Evolutionary conservation across 2,113 vertebrate species (phyloP).

Genomic region (Labeo catla): DNA sequence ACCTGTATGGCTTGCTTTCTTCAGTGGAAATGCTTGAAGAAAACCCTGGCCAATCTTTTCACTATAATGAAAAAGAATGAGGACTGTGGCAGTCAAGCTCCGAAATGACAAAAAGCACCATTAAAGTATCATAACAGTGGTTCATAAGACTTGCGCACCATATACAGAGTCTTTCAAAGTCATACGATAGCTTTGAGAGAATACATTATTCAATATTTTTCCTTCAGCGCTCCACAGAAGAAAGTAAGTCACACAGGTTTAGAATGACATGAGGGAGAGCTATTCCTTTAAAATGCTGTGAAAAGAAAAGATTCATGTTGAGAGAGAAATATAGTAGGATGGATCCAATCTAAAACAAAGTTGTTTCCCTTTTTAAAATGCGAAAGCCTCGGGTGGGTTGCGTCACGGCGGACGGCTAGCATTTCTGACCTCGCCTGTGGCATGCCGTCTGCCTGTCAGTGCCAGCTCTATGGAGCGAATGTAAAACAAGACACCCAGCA

Average conservation of each 20-base stretch:
- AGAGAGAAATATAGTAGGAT: neutral
- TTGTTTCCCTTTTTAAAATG: constrained; percentile 26
- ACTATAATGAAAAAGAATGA: constrained; percentile 3
- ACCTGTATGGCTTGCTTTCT: neutral
- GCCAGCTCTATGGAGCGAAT: constrained; percentile 11
- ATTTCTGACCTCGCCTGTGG: constrained; percentile 26
- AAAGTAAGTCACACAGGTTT: neutral
- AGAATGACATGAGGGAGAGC: neutral
- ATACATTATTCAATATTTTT: constrained; percentile 7
- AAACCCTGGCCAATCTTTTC: neutral
- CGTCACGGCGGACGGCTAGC: constrained; percentile 24
- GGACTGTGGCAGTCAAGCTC: neutral
- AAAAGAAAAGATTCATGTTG: constrained; percentile 17
- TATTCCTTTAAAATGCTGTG: neutral
- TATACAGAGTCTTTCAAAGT: neutral
- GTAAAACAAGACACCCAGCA: constrained; percentile 34
- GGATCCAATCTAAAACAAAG: constrained; percentile 6
- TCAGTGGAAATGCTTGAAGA: neutral
- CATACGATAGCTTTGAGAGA: neutral
- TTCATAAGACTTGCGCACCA: neutral
- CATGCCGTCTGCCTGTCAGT: constrained; percentile 1
- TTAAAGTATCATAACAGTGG: neutral
- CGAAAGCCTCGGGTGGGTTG: constrained; percentile 20
- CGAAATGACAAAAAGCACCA: neutral
- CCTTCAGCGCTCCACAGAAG: neutral